A percentile compares a stretch with the other conserved stretches of the same genome.
phyloP scores from a whole-genome alignment of 2,888 invertebrate genomes.

The Eutolmus rufibarbis region DNA sequence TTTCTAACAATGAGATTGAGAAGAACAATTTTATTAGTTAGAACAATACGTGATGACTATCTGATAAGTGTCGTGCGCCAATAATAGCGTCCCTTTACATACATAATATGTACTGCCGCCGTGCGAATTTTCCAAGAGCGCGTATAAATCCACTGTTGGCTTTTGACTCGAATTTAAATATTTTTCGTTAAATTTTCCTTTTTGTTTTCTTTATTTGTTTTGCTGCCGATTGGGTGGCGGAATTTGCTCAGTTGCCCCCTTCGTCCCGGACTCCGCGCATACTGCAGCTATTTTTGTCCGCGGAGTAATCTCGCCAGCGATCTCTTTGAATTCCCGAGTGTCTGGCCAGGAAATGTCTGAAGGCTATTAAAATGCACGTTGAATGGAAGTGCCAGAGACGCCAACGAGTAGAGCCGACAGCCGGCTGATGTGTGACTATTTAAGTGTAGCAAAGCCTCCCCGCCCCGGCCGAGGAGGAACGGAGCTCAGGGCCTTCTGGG shows the following conservation, averaged over 20 bases:
- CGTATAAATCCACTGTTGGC: not conserved
- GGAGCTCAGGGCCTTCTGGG: not conserved
- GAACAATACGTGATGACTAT: not conserved
- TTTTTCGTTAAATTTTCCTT: not conserved
- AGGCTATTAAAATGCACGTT: constrained; percentile 27
- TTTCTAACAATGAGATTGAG: too few relatives aligned
- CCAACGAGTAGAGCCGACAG: not conserved
- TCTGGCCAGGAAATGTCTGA: constrained; percentile 34
- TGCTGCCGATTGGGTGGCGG: not conserved
- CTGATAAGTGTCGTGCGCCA: not conserved
- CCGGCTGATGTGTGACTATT: not conserved
- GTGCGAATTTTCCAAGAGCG: not conserved
- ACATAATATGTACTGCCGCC: not conserved
- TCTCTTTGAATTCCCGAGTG: constrained; percentile 9
- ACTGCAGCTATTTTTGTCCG: not conserved
- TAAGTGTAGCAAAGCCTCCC: not conserved
- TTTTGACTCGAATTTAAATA: not conserved
- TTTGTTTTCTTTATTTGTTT: not conserved
- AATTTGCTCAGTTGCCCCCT: not conserved
- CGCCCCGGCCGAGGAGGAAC: not conserved
- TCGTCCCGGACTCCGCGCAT: not conserved
- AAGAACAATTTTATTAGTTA: too few relatives aligned
- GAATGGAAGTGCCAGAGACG: constrained; percentile 15
- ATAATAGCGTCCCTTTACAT: too few relatives aligned
- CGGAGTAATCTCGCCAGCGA: not conserved